Evolutionary conservation across 2,888 invertebrate genomes (phyloP).

Genomic region (Drosophila histrio): DNA sequence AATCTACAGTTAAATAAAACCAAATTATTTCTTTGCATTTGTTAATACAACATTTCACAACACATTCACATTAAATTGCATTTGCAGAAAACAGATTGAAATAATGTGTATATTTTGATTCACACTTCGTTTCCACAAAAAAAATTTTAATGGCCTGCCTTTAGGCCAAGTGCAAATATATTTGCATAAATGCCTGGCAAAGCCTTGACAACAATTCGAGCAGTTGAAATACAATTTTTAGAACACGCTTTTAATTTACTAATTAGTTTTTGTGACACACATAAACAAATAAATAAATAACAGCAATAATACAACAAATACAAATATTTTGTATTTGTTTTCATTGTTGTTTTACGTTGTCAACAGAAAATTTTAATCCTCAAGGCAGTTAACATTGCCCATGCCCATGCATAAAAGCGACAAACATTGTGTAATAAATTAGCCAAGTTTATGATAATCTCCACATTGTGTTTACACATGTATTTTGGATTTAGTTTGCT

Average conservation of each 20-base stretch:
- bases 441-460: conserved; percentile 66
- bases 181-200: neutral
- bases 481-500: conserved; percentile 65
- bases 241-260: conserved; percentile 48
- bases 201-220: neutral
- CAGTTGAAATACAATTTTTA: conserved; percentile 12
- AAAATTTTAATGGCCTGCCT: neutral
- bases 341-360: conserved; percentile 25
- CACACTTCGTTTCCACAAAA: neutral
- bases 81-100: neutral
- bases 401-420: conserved; percentile 41
- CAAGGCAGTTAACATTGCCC: conserved; percentile 21
- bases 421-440: conserved; percentile 62
- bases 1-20: neutral
- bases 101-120: neutral
- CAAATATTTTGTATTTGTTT: conserved; percentile 26
- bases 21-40: neutral
- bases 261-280: conserved; percentile 30
- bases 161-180: neutral
- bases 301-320: conserved; percentile 16
- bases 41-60: neutral
- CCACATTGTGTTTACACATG: conserved; percentile 65
- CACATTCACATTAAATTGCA: neutral
- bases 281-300: conserved; percentile 39
- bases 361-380: conserved; percentile 51